phyloP scores from a whole-genome alignment of 1,140 invertebrate species.

The Andrena cerasifolii region DNA sequence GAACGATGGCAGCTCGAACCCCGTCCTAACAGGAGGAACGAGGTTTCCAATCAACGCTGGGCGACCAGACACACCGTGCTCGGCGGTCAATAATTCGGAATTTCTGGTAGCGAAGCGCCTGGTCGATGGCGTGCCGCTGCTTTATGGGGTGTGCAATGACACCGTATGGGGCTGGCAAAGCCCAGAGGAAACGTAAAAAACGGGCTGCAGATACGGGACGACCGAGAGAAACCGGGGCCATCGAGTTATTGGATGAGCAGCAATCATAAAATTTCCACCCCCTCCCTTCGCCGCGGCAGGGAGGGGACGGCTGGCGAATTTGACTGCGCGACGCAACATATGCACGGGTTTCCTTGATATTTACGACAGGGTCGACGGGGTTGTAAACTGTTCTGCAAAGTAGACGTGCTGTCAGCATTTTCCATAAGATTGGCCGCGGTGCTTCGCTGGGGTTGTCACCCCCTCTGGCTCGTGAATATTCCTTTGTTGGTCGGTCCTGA shows the following conservation, averaged over 20 bases:
- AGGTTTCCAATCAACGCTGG: background rate
- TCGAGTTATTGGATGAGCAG: slow-evolving; percentile 59
- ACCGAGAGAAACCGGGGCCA: slow-evolving; percentile 20
- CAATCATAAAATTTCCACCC: slow-evolving; percentile 64
- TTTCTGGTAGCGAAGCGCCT: slow-evolving; percentile 40
- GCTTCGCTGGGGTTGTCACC: slow-evolving; percentile 38
- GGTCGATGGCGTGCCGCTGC: slow-evolving; percentile 63
- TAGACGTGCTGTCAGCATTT: slow-evolving; percentile 65
- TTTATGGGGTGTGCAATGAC: slow-evolving; percentile 73
- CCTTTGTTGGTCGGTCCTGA: slow-evolving; percentile 43
- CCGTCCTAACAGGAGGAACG: background rate
- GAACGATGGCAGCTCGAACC: too few relatives aligned
- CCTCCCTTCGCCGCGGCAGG: too few relatives aligned
- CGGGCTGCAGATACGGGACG: slow-evolving; percentile 19
- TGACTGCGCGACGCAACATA: slow-evolving; percentile 51
- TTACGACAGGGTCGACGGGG: slow-evolving; percentile 55
- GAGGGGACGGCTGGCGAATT: slow-evolving; percentile 50
- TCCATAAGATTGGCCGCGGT: slow-evolving; percentile 53
- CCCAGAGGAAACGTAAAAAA: slow-evolving; percentile 74
- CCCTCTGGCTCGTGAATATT: slow-evolving; percentile 50
- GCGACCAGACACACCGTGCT: slow-evolving; percentile 16
- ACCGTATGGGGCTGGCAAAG: slow-evolving; percentile 63
- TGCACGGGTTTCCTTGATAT: slow-evolving; percentile 53
- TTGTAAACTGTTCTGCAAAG: slow-evolving; percentile 64
- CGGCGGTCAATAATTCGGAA: slow-evolving; percentile 55